Base-by-base conservation (phyloP, 2,888 invertebrate genomes). In the Adineta ricciae region DNA sequence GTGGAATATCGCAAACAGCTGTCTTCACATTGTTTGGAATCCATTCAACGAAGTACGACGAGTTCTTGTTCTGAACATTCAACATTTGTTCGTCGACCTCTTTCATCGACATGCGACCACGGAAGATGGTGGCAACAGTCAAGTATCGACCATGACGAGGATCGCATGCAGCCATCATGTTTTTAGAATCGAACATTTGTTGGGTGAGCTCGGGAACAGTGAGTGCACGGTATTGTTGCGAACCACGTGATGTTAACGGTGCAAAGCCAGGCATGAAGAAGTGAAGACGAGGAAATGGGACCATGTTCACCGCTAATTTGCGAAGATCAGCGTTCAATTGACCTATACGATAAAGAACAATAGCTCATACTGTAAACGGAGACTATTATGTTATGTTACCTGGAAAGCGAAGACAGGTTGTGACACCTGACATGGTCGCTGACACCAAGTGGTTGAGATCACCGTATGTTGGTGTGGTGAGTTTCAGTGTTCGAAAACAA, bases 321-420 rank as follows among this genome's bases (percentile, higher is more conserved):
- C 88, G 86, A 46, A 88, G 86, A 87, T 88, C 88, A 72, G 89
- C 89, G 83, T 89, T 89, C 83, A 89, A 85, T 85, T 89, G 89
- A 73, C 73, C 73, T 73, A 38, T 2, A 11, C 36, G 38, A 73
- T 5, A 38, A 8, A 38, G 19, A 73, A 8, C 7, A 24, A 19
- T 24, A 38, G 1, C 3, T 9, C 38, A 7, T 9, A n/a, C n/a
- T n/a, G n/a, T n/a, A n/a, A n/a, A n/a, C n/a, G n/a, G n/a, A n/a
- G n/a, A n/a, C n/a, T n/a, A n/a, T n/a, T n/a, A n/a, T n/a, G n/a
- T n/a, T n/a, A n/a, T n/a, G n/a, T n/a, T 73, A 85, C 89, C 96
- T 27, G 96, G 96, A 92, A 96, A 96, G 87, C 95, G 92, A 64
- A 95, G 93, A 91, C 96, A 96, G 86, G 96, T 96, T 94, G 92